Evolutionary conservation across 1,140 invertebrate genomes (phyloP), one percentile per base, ranked within the genome.

Genomic region (Bombus soroeensis): DNA sequence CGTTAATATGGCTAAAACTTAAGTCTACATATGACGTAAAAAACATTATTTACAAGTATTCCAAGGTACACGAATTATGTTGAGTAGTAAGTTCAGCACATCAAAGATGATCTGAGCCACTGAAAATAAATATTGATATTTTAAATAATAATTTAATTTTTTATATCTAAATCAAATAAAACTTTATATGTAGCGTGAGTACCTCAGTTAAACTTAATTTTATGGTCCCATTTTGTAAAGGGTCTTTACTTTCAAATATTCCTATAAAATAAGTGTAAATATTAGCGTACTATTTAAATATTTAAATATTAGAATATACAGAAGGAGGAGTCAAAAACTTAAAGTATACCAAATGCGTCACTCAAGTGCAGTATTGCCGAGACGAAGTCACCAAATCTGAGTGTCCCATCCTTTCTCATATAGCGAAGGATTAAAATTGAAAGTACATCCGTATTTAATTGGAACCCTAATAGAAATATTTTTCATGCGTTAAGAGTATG

Each of bases 301-400:
- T 53, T 9, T 53, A 53, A 53, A 53, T 53, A 53, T 53, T 6
- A 47, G 53, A 72, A 39, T 78, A 47, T 64, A 39, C 37, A 18
- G 32, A 13, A 10, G 8, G 13, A 34, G 41, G 12, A 57, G 57
- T 57, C 9, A 18, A 13, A 41, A 47, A 32, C 34, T 77, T 22
- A 37, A 72, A 34, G 9, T 62, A 1, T 87, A 98, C 98, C 97
- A 93, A 99, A 99, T 53, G 98, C 97, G 81, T 98, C 97, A 83
- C 97, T 98, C 53, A 99, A 95, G 93, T 98, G 98, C 86, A 99
- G 96, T 92, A 99, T 97, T 59, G 98, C 97, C 10, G 97, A 98
- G 1, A 99, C 98, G 93, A 98, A 99, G 94, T 99, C 98, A 32
- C 98, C 98, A 93, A 99, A 98, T 90, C 98, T 95, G n/a, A 99